phyloP scores from a whole-genome alignment of 2,797 vertebrate genomes.

The Pangasius djambal region DNA sequence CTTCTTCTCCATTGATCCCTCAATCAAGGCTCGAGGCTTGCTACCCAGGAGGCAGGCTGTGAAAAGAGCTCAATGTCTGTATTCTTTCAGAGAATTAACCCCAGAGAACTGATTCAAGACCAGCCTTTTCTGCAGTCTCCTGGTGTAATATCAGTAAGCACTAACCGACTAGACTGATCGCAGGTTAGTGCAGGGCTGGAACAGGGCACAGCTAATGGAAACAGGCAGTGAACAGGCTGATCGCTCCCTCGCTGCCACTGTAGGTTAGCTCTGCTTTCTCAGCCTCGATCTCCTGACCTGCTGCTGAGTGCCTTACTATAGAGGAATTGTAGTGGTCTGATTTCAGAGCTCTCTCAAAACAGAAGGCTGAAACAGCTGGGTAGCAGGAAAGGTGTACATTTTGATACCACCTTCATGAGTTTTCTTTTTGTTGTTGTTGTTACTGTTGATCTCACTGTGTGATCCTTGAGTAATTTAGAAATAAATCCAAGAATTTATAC shows the following conservation, averaged over 20 bases:
- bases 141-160: conserved; percentile 5
- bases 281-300: conserved; percentile 6
- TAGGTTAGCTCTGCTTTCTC: conserved; percentile 33
- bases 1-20: conserved; percentile 80
- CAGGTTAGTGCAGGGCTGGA: conserved; percentile 2
- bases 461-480: neutral
- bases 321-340: conserved; percentile 26
- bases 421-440: neutral
- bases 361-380: neutral
- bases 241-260: conserved; percentile 34
- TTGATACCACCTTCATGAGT: neutral
- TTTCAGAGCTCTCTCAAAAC: conserved; percentile 13
- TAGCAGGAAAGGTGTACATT: conserved; percentile 9
- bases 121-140: conserved; percentile 30
- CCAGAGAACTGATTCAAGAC: conserved; percentile 45
- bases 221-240: conserved; percentile 40
- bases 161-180: conserved; percentile 22
- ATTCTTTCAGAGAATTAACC: conserved; percentile 38
- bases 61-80: conserved; percentile 49
- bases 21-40: conserved; percentile 76
- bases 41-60: conserved; percentile 51
- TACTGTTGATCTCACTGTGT: neutral
- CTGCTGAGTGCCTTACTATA: neutral
- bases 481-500: neutral
- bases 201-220: conserved; percentile 26